These are phyloP conservation scores for Babylonia areolata DNA, from an alignment of 1,140 invertebrate genomes.

Conservation along the genomic window DNA sequence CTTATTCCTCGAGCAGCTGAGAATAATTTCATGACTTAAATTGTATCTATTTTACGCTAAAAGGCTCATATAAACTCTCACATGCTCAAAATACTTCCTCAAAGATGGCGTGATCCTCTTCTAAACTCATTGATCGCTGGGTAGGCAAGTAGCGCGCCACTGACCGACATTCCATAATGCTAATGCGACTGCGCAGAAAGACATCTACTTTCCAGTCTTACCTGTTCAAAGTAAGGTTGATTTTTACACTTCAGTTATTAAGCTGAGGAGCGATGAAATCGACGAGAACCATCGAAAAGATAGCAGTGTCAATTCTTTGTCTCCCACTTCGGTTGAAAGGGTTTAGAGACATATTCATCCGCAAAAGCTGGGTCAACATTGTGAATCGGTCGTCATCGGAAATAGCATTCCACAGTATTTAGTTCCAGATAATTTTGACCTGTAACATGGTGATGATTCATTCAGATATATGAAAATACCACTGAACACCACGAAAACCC, in stretches of 20 bases:
- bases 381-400: background rate
- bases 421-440: background rate
- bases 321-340: background rate
- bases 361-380: background rate
- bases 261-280: background rate
- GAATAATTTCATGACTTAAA: background rate
- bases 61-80: conserved; percentile 6
- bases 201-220: background rate
- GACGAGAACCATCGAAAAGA: background rate
- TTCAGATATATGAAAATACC: too few species aligned
- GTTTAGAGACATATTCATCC: background rate
- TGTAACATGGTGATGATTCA: too few species aligned
- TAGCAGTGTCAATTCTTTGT: background rate
- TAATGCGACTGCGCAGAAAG: conserved; percentile 46
- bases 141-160: conserved; percentile 25
- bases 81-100: conserved; percentile 11
- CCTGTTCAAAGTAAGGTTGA: background rate
- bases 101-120: conserved; percentile 12
- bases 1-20: background rate
- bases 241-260: background rate
- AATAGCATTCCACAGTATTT: background rate
- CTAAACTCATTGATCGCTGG: conserved; percentile 25
- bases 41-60: conserved; percentile 9
- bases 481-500: too few species aligned
- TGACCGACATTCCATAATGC: conserved; percentile 20